Base-by-base conservation (phyloP, 2,888 invertebrate species). In the Lucinisca nassula region DNA sequence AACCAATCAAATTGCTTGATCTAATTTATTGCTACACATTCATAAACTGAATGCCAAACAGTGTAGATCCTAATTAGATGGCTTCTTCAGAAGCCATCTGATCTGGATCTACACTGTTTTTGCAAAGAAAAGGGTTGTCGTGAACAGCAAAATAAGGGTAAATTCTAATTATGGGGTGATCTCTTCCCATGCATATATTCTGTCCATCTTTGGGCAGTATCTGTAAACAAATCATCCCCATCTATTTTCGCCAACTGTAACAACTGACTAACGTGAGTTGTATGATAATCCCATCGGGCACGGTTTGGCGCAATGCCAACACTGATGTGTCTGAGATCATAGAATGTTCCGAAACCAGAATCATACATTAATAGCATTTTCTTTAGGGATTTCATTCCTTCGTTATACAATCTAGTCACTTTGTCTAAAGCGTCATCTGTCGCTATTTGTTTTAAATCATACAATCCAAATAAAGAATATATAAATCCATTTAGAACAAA, bases 401-500 rank as follows among this genome's bases (percentile, higher is more conserved):
- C 89, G 35, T 92, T 84, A 80, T 95, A 96, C 14, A 96, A 90
- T 27, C 85, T 88, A 77, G 92, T 91, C 2, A 95, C 95, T 98
- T 95, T 98, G 97, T 40, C 97, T 97, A 97, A 92, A 12, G 94
- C 94, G 97, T 97, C 97, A 35, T 97, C 97, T 0, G 98, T 98
- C 32, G 98, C 98, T 49, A 94, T 93, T 81, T 97, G 97, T 96
- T 98, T 98, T n/a, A 99, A 97, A 97, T 99, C 99, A 96, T 99
- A 99, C 17, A 99, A 97, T 0, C 99, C 99, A 84, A 99, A 97
- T 10, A 99, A 97, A 0, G 99, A 98, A 97, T 99, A 99, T 94
- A 99, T 99, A 97, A 99, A 99, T 67, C 99, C 99, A 97, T 99
- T 99, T 35, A 99, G 97, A 17, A 99, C 99, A 97, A 99, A 99